Conservation (phyloP, 2,797 vertebrate genomes). For the Chelidonichthys spinosus region DNA sequence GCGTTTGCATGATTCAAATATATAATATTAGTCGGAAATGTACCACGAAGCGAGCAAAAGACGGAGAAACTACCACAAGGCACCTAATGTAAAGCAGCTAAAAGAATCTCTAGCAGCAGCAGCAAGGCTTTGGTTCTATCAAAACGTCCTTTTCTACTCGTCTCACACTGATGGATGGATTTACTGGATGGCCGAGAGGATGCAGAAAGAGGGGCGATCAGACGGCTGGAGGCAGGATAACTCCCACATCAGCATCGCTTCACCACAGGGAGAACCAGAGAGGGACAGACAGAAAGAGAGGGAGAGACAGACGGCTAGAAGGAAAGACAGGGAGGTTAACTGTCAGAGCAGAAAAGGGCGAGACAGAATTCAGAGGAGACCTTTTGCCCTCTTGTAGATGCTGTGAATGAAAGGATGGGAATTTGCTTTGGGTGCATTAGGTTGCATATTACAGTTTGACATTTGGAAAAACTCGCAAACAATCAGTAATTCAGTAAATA, state of each 20-base stretch:
- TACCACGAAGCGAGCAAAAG: slow-evolving; percentile 35
- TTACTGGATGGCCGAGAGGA: slow-evolving; percentile 17
- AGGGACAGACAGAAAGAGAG: neutral
- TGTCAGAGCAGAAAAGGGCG: slow-evolving; percentile 7
- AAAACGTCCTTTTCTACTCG: slow-evolving; percentile 18
- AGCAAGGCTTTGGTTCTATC: slow-evolving; percentile 68
- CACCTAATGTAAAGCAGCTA: slow-evolving; percentile 82
- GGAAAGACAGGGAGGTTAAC: slow-evolving; percentile 16
- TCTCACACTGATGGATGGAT: slow-evolving; percentile 9
- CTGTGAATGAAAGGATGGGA: too few species aligned
- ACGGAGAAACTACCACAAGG: slow-evolving; percentile 73
- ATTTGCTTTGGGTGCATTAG: neutral
- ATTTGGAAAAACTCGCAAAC: neutral
- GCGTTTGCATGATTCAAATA: slow-evolving; percentile 9
- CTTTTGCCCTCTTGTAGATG: neutral
- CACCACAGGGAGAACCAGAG: slow-evolving; percentile 24
- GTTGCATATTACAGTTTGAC: neutral
- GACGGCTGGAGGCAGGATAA: slow-evolving; percentile 37
- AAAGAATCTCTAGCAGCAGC: slow-evolving; percentile 63
- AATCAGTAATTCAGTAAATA: neutral
- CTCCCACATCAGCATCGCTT: slow-evolving; percentile 27
- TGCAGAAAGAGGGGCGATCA: slow-evolving; percentile 13
- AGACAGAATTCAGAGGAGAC: slow-evolving; percentile 16
- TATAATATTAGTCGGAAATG: neutral
- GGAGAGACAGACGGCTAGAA: slow-evolving; percentile 15